phyloP scores from a whole-genome alignment of 2,888 invertebrate species.

The Palloptera scutellata region DNA sequence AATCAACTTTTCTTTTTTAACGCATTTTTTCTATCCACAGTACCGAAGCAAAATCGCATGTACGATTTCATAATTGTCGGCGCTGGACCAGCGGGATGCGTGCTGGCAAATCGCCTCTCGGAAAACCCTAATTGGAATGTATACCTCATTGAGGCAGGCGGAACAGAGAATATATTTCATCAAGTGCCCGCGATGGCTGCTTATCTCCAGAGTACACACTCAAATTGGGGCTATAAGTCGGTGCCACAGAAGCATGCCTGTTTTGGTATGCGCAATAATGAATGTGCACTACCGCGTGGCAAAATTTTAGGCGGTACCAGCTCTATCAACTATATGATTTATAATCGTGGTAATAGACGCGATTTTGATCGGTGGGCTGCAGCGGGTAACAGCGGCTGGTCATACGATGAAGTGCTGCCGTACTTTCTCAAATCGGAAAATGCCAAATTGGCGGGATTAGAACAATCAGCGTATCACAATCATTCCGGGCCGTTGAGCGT shows the following conservation, averaged over 20 bases:
- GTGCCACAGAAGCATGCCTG: constrained; percentile 72
- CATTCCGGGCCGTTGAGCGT: constrained; percentile 71
- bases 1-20: too few species aligned
- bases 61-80: constrained; percentile 88
- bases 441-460: constrained; percentile 61
- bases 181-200: constrained; percentile 57
- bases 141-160: constrained; percentile 67
- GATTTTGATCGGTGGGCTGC: constrained; percentile 78
- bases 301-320: constrained; percentile 70
- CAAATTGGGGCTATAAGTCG: constrained; percentile 77
- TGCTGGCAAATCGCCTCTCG: constrained; percentile 63
- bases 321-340: constrained; percentile 74
- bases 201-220: constrained; percentile 63
- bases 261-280: constrained; percentile 61
- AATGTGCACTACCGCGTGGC: constrained; percentile 67
- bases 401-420: constrained; percentile 70
- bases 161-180: constrained; percentile 61
- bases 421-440: constrained; percentile 72
- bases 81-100: constrained; percentile 80
- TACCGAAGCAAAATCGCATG: constrained; percentile 69
- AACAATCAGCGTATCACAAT: constrained; percentile 68
- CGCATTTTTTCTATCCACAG: constrained; percentile 67
- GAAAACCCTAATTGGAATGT: constrained; percentile 65
- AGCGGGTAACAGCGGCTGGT: constrained; percentile 79
- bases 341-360: constrained; percentile 75